Percentiles rank a stretch among this genome's conserved stretches.
Conservation (phyloP, 2,113 vertebrate species). For the Tachuris rubrigastra region DNA sequence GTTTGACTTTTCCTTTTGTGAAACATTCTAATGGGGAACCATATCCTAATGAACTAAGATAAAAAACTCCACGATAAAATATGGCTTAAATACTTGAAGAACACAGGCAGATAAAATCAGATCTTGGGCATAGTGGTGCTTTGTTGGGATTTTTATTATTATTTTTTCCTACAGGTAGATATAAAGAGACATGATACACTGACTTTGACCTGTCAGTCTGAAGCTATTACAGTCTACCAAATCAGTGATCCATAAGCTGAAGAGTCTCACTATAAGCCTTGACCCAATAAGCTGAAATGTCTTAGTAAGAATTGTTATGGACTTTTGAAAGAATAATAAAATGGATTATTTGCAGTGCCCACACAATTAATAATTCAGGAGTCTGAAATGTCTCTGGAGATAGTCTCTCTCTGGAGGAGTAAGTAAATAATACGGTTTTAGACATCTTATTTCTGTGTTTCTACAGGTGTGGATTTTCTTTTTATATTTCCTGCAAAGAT, state of each 20-base stretch:
- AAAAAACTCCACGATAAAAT: neutral
- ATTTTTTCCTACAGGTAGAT: neutral
- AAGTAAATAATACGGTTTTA: neutral
- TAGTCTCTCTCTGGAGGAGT: neutral
- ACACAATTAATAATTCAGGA: conserved; percentile 40
- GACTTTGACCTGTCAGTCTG: neutral
- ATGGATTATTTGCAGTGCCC: neutral
- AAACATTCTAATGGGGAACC: neutral
- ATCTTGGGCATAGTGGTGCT: neutral
- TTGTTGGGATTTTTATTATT: neutral
- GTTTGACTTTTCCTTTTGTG: neutral
- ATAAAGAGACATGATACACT: neutral
- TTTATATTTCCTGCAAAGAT: neutral
- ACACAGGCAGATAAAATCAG: neutral
- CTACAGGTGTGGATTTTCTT: neutral
- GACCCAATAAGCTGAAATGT: conserved; percentile 22
- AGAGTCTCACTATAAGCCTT: neutral
- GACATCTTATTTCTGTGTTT: neutral
- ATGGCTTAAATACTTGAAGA: neutral
- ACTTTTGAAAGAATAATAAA: conserved; percentile 35
- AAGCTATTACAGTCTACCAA: neutral
- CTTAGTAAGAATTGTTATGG: neutral
- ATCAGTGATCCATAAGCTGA: neutral
- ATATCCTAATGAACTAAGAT: neutral
- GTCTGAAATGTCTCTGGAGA: conserved; percentile 42